Conservation (phyloP, 2,888 invertebrate genomes). For the Dasysyrphus albostriatus region DNA sequence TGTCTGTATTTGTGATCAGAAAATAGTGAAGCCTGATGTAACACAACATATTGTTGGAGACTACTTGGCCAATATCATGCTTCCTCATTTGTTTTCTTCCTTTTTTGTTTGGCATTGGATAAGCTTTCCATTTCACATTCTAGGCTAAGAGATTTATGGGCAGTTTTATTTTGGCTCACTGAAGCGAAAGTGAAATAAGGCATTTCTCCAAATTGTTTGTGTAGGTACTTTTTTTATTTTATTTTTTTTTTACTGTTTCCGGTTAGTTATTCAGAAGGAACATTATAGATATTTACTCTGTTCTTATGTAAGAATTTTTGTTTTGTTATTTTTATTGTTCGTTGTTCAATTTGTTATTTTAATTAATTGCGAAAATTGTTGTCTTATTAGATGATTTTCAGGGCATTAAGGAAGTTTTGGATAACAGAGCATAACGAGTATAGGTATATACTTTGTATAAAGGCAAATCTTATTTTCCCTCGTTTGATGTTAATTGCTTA, state of each 20-base stretch:
- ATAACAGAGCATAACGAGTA: background rate
- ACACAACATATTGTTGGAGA: constrained; percentile 25
- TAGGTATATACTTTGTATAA: background rate
- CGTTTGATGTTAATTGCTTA: constrained; percentile 34
- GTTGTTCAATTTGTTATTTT: constrained; percentile 25
- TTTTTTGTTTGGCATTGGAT: background rate
- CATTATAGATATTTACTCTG: background rate
- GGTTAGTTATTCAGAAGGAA: background rate
- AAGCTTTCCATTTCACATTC: constrained; percentile 28
- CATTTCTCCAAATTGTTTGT: constrained; percentile 23
- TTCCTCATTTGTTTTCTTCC: background rate
- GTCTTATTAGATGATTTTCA: constrained; percentile 20
- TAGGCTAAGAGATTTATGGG: constrained; percentile 53
- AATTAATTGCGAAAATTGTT: constrained; percentile 37
- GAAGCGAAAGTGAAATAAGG: constrained; percentile 41
- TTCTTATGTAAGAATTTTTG: constrained; percentile 17
- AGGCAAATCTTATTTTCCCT: background rate
- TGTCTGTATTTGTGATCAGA: constrained; percentile 27
- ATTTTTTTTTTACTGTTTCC: constrained; percentile 3
- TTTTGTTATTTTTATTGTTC: background rate
- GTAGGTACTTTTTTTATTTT: background rate
- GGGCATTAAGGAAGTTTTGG: constrained; percentile 18
- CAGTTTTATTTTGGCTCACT: constrained; percentile 49
- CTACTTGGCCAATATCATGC: background rate
- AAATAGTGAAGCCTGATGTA: constrained; percentile 26